Conservation (phyloP, 1,140 invertebrate genomes). For the Tyrophagus putrescentiae region DNA sequence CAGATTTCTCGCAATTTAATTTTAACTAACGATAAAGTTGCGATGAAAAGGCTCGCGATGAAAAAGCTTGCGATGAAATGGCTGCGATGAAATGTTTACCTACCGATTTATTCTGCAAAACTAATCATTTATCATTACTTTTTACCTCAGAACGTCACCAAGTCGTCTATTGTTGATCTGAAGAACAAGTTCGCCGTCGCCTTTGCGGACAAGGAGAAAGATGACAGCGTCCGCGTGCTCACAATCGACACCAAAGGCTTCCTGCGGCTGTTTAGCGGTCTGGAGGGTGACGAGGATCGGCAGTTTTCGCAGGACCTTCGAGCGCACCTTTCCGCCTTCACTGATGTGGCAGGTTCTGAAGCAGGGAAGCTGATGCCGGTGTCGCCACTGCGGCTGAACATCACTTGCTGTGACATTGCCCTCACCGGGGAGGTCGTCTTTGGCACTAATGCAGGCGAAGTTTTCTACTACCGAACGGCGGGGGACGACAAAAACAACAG, state of each 20-base stretch:
- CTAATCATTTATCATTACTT: too few relatives aligned
- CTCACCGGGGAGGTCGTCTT: background rate
- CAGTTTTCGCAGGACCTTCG: background rate
- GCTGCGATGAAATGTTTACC: too few relatives aligned
- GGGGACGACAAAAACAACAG: too few relatives aligned
- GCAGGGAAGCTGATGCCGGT: too few relatives aligned
- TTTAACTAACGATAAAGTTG: too few relatives aligned
- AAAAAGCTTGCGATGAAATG: too few relatives aligned
- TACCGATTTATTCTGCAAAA: too few relatives aligned
- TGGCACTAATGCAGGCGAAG: background rate
- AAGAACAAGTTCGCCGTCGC: background rate
- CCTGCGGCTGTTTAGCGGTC: background rate
- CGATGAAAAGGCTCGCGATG: too few relatives aligned
- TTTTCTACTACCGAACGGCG: too few relatives aligned
- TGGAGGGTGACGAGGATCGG: background rate
- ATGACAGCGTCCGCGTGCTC: background rate
- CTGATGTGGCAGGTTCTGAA: background rate
- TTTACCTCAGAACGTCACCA: background rate
- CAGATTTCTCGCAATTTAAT: too few relatives aligned
- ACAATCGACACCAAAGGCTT: slow-evolving; percentile 8
- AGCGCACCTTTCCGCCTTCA: background rate
- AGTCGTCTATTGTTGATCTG: slow-evolving; percentile 2
- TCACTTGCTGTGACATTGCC: background rate
- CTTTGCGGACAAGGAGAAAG: background rate
- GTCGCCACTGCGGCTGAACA: background rate